phyloP scores from a whole-genome alignment of 2,113 vertebrate species.

The Eulemur macaco region DNA sequence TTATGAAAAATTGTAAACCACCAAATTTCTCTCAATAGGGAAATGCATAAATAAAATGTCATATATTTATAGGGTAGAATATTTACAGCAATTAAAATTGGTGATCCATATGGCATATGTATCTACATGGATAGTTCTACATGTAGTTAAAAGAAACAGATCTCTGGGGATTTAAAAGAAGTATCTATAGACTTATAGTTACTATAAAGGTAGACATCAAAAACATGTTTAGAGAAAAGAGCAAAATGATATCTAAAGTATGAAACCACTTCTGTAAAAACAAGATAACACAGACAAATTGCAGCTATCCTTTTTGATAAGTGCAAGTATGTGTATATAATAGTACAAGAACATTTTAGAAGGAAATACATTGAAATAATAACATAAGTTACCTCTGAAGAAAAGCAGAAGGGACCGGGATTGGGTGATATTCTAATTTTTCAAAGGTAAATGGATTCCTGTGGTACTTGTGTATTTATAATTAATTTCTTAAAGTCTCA shows the following conservation, averaged over 20 bases:
- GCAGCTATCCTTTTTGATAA: neutral
- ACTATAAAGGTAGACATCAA: neutral
- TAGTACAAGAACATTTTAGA: slow-evolving; percentile 15
- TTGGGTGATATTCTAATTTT: neutral
- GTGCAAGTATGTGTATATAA: neutral
- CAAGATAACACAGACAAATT: neutral
- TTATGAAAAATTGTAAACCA: slow-evolving; percentile 3
- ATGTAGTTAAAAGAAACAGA: neutral
- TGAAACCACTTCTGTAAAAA: neutral
- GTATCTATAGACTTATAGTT: neutral
- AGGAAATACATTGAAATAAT: neutral
- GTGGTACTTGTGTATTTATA: neutral
- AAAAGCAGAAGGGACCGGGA: neutral
- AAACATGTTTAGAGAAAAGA: neutral
- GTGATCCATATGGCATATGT: neutral
- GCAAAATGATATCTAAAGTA: neutral
- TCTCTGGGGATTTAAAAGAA: slow-evolving; percentile 3
- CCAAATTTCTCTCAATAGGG: neutral
- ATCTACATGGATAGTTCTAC: neutral
- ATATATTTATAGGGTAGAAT: neutral
- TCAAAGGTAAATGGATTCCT: neutral
- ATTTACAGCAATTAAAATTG: neutral
- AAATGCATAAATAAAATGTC: neutral
- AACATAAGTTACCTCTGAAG: neutral
- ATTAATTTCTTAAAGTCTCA: neutral